Base-by-base conservation (phyloP, 2,113 vertebrate species). In the Pampusana beccarii region DNA sequence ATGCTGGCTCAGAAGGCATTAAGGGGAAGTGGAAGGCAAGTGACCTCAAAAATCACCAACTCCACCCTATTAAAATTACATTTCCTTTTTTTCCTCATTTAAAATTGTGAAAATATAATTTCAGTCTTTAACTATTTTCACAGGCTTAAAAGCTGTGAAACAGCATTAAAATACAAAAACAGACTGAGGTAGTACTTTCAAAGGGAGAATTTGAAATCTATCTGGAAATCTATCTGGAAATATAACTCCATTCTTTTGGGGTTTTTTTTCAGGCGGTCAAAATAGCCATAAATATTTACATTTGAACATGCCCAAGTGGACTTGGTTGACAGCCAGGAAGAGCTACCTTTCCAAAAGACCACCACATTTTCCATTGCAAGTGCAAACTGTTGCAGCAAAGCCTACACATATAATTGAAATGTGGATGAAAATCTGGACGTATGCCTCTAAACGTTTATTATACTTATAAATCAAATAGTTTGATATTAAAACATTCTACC, bases 221-320 rank as follows among this genome's bases (percentile, higher is more conserved):
- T n/a, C n/a, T n/a, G 16, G 42, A 8, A 65, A 54, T 10, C 61
- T 95, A 11, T 56, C 92, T 90, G 62, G 67, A 85, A 81, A 81
- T 72, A 88, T 29, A 97, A 92, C 57, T 90, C 29, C 54, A 91
- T 80, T 82, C 65, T 82, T 93, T 74, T 72, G 46, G 12, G 44
- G 17, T 18, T 51, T 38, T 80, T 78, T 92, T 80, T 89, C 20
- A 80, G 56, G 56, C 74, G 36, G 51, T 36, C 88, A 94, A 85
- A 97, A 93, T 20, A 57, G 38, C n/a, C n/a, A 33, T 64, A 58
- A 92, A 82, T 94, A 67, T 94, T 94, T 90, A 86, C 75, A 95
- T 90, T 73, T 80, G 46, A 92, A 94, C 82, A 83, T 48, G 60
- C 51, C 50, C 44, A 93, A 86, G 64, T 17, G 21, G 28, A 65